These are phyloP conservation scores for Nylanderia fulva DNA, from an alignment of 1,140 invertebrate species.

Conservation along the genomic window DNA sequence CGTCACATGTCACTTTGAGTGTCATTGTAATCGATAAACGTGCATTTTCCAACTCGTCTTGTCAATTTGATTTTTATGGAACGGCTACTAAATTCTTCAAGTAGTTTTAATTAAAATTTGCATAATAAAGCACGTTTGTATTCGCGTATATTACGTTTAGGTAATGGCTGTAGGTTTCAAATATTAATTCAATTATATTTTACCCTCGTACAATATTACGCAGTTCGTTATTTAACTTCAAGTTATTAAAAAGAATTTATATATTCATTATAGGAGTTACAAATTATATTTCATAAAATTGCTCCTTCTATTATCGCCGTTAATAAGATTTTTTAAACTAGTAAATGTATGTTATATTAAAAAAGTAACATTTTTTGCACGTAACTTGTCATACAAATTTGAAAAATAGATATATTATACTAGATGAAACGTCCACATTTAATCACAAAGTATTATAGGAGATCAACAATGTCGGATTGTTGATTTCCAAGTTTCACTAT, in stretches of 20 bases:
- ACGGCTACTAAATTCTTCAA: neutral
- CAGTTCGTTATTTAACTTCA: neutral
- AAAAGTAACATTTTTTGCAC: neutral
- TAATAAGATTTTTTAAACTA: conserved; percentile 1
- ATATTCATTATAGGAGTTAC: neutral
- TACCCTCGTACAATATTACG: neutral
- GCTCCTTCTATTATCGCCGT: neutral
- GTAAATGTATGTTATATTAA: neutral
- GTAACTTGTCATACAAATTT: neutral
- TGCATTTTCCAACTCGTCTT: neutral
- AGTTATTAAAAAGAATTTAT: neutral
- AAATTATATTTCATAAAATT: conserved; percentile 8
- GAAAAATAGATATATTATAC: neutral
- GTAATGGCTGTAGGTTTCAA: neutral
- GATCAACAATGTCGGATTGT: neutral
- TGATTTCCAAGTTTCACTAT: neutral
- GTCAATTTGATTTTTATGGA: conserved; percentile 3
- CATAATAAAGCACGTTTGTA: neutral
- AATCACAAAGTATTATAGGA: neutral
- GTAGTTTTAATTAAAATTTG: conserved; percentile 2
- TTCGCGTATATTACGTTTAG: neutral
- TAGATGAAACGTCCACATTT: neutral
- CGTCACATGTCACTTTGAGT: neutral
- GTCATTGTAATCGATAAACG: neutral
- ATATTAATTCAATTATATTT: conserved; percentile 5